Base-by-base conservation (phyloP, 2,888 invertebrate species). In the Pherbina coryleti region DNA sequence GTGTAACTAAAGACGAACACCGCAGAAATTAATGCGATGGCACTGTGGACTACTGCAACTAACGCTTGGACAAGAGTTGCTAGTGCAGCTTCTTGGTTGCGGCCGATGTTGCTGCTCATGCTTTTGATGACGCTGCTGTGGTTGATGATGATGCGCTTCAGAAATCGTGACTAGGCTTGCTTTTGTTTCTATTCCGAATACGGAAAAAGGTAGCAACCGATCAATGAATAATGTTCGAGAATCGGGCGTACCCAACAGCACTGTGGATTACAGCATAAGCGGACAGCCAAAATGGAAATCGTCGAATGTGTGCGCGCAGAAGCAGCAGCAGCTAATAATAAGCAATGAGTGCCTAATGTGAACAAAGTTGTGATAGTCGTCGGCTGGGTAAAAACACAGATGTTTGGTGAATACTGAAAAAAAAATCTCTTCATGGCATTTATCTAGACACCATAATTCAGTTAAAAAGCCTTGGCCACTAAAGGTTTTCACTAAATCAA, bases 141-240 rank as follows among this genome's bases (percentile, higher is more conserved):
- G 67, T 22, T 67, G 75, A 75, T 67, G 75, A 75, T 67, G 55
- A 55, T 66, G 75, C 53, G 19, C 51, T 22, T 53, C 55, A 67
- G 14, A 25, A 76, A 70, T 70, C 70, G 60, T 69, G 69, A 60
- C 66, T 37, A 22, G 34, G 53, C 17, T 49, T 28, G 28, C 60
- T 60, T 76, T 69, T 69, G 69, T 60, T 75, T 67, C 55, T 55
- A 22, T 53, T 22, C 22, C 51, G 60, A 31, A 70, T 51, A 44
- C 9, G 53, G 64, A 49, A 66, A 62, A 70, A 53, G 70, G 76
- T 62, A 70, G 76, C 76, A 37, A 49, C 25, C 67, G 67, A 75
- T 75, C 75, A 55, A 37, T 55, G 75, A 75, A 44, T 75, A 67
- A 74, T 74, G 62, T 37, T 34, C n/a, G 55, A 34, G 60, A 22